A percentile compares a stretch with the other conserved stretches of the same genome.
Evolutionary conservation across 2,797 vertebrate genomes (phyloP).

Genomic region (Enteromius unitaeniatus): DNA sequence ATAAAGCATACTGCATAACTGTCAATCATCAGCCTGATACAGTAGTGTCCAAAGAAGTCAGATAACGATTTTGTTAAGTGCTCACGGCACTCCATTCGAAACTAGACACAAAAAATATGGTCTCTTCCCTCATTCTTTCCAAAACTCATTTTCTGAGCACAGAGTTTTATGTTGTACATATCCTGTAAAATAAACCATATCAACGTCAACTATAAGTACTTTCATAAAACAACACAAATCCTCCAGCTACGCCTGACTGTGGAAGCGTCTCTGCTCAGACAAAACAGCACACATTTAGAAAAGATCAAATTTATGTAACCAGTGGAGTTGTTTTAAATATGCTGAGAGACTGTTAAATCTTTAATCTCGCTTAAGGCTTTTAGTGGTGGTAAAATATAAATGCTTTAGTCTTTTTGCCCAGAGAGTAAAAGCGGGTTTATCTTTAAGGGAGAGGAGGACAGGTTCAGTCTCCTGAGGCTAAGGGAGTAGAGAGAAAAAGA

Average conservation of each 20-base stretch:
- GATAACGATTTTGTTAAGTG: neutral
- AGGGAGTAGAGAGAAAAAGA: neutral
- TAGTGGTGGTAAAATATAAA: slow-evolving; percentile 47
- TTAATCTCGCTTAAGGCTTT: slow-evolving; percentile 46
- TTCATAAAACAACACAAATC: slow-evolving; percentile 15
- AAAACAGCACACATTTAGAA: slow-evolving; percentile 17
- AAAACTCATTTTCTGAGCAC: neutral
- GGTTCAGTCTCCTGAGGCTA: slow-evolving; percentile 2
- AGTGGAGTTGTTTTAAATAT: slow-evolving; percentile 32
- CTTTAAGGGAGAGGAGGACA: neutral
- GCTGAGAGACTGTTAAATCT: slow-evolving; percentile 41
- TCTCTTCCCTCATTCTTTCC: neutral
- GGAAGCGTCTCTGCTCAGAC: neutral
- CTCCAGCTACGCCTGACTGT: slow-evolving; percentile 5
- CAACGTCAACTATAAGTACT: neutral
- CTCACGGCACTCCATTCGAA: neutral
- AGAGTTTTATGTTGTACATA: neutral
- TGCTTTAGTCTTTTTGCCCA: slow-evolving; percentile 29
- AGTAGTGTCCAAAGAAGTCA: neutral
- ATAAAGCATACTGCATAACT: neutral
- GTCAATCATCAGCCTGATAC: neutral
- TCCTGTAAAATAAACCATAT: slow-evolving; percentile 11
- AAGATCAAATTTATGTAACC: slow-evolving; percentile 25
- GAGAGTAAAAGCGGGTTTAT: slow-evolving; percentile 3
- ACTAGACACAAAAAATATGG: slow-evolving; percentile 1